Base-by-base conservation (phyloP, 2,888 invertebrate species). In the Drosophila nigricruria region DNA sequence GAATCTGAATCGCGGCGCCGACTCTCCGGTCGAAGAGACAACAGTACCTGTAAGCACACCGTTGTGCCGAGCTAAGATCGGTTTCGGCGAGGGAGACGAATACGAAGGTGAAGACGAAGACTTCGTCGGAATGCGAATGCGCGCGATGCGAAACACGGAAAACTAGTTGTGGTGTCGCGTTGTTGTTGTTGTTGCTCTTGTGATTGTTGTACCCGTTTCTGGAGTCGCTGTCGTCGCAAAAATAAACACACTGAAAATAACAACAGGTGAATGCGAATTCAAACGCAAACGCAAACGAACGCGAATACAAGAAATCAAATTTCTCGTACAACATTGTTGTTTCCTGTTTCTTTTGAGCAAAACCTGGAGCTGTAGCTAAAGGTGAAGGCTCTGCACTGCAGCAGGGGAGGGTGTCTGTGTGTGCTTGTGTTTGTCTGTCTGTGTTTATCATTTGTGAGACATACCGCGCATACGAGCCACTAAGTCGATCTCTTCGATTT, bases 261-360 rank as follows among this genome's bases (percentile, higher is more conserved):
- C 83, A 86, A 83, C 85, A 86, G 85, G 85, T 88, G 88, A 86
- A 86, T 83, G 82, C 88, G 87, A 79, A 65, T 58, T 42, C 59
- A 60, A 69, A 57, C 53, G 42, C 58, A 59, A 69, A 56, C 53
- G 40, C 54, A 59, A 67, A 68, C 57, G 70, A 77, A 74, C 27
- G 52, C 70, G 76, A 79, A 83, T 80, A 69, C 76, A 88, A 83
- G 83, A 83, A 82, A 86, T 83, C 77, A 88, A 85, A 77, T 67
- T 76, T 78, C 66, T 66, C 66, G 57, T 59, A 74, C 79, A 79
- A 82, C 81, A 81, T 69, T 83, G 82, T 82, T 79, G 83, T 79
- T 82, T 82, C 83, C 83, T 79, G 82, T 82, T 82, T 81, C 60
- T 68, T 49, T 49, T 66, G 32, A 70, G 58, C 53, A 50, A 69